phyloP scores from a whole-genome alignment of 1,140 invertebrate genomes.

The Apis mellifera region DNA sequence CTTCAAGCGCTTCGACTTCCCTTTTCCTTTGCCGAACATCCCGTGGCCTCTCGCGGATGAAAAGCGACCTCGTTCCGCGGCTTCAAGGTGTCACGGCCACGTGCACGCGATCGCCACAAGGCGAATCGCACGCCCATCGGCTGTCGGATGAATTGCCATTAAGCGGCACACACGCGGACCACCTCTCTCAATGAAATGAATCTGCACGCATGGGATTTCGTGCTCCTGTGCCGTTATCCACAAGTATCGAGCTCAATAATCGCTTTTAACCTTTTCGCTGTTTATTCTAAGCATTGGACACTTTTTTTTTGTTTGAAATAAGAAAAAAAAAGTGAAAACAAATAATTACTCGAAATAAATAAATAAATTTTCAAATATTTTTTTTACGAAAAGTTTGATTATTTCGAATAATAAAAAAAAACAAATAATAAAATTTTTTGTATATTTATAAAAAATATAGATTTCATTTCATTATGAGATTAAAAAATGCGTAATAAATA shows the following conservation, averaged over 20 bases:
- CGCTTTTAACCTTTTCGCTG: background rate
- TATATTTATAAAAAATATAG: too few relatives aligned
- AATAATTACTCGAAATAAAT: too few relatives aligned
- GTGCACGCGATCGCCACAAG: conserved; percentile 61
- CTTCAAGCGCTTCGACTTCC: background rate
- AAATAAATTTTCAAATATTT: too few relatives aligned
- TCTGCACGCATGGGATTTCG: conserved; percentile 13
- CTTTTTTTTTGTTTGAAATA: too few relatives aligned
- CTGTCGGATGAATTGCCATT: conserved; percentile 63
- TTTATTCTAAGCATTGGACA: too few relatives aligned
- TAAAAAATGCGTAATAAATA: too few relatives aligned
- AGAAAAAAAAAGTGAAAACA: too few relatives aligned
- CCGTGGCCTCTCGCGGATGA: conserved; percentile 10
- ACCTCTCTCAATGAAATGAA: conserved; percentile 26
- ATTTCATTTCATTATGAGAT: too few relatives aligned
- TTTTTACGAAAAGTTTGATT: too few relatives aligned
- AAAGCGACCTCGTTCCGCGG: conserved; percentile 21
- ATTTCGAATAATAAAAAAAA: too few relatives aligned
- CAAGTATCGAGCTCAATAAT: conserved; percentile 24
- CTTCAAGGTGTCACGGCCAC: conserved; percentile 37
- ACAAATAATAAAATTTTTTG: too few relatives aligned
- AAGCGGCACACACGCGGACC: conserved; percentile 25
- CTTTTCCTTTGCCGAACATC: background rate
- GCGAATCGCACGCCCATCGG: conserved; percentile 57
- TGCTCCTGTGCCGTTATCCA: background rate